Base-by-base conservation (phyloP, 2,888 invertebrate genomes). In the Leptinotarsa juncta region DNA sequence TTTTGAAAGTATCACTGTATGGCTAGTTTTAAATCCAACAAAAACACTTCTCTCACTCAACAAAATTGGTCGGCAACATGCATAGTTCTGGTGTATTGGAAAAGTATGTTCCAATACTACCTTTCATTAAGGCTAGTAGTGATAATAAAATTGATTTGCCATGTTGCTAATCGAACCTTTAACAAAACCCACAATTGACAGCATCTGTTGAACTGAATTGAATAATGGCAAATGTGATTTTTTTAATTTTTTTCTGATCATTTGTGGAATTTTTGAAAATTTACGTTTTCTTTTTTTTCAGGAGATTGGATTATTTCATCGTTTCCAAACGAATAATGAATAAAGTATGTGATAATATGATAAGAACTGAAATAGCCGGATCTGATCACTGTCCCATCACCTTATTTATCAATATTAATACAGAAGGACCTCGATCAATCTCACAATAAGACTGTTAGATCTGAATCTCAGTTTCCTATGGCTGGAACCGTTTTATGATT, bases 361-460 rank as follows among this genome's bases (percentile, higher is more conserved):
- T 98, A 80, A 91, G 96, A 67, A 91, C 91, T 72, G 89, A 94
- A 79, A 94, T 98, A 4, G 92, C 91, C 85, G 99, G 99, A 55
- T 98, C 97, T 85, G 99, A 99, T 88, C 99, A 99, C 88, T 99
- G 98, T 86, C 99, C 99, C 0, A 91, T 98, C 80, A 91, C 95
- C 55, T 89, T 97, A 65, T 94, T 94, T 84, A 85, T 95, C 69
- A 91, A 93, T 83, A 80, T 90, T 18, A 69, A 69, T 53, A 20
- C 69, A 3, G 60, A 69, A 57, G 60, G 69, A 48, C 69, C 69
- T 18, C 42, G 57, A 20, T 20, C 53, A 4, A 32, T 10, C 4
- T 18, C 53, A 53, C 53, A 68, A 55, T 68, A 42, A 23, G 10
- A 20, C 57, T 57, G 20, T 20, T 57, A 12, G 15, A 16, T 55